phyloP scores from a whole-genome alignment of 53 echinoderm and acorn worm species.

The Arbacia lixula region DNA sequence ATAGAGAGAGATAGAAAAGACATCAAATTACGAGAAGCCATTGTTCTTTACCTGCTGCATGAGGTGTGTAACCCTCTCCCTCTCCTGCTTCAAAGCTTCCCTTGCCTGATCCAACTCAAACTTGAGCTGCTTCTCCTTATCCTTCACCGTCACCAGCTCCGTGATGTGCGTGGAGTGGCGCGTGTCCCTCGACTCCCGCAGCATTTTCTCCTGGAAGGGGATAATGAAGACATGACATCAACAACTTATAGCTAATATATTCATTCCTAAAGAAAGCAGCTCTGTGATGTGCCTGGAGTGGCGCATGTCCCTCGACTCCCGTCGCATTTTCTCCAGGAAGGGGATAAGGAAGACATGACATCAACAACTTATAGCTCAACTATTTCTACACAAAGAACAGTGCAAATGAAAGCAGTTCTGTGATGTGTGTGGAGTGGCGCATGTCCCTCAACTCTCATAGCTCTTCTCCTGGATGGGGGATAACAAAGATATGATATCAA shows the following conservation, averaged over 20 bases:
- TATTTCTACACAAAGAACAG: no score
- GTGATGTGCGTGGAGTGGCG: constrained; percentile 90
- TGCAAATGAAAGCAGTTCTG: no score
- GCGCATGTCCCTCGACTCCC: constrained; percentile 81
- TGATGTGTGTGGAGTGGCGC: constrained; percentile 89
- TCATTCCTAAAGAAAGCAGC: no score
- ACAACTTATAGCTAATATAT: no score
- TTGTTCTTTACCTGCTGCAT: constrained; percentile 77
- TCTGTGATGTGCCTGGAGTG: constrained; percentile 93
- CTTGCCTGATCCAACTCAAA: constrained; percentile 84
- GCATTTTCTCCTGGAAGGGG: constrained; percentile 69
- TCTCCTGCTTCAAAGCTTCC: constrained; percentile 78
- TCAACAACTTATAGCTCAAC: no score
- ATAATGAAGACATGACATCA: no score
- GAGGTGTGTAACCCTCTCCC: constrained; percentile 79
- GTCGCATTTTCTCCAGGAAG: constrained; percentile 74
- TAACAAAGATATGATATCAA: no score
- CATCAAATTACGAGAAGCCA: not conserved
- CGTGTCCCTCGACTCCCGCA: constrained; percentile 83
- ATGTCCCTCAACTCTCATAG: constrained; percentile 82
- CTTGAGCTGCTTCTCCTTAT: constrained; percentile 87
- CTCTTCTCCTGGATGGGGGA: constrained; percentile 68
- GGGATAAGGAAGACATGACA: not conserved
- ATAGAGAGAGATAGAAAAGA: no score
- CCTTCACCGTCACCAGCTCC: constrained; percentile 86